These are phyloP conservation scores for Enteromius mattozi DNA, from an alignment of 2,797 vertebrate genomes.

Conservation along the genomic window DNA sequence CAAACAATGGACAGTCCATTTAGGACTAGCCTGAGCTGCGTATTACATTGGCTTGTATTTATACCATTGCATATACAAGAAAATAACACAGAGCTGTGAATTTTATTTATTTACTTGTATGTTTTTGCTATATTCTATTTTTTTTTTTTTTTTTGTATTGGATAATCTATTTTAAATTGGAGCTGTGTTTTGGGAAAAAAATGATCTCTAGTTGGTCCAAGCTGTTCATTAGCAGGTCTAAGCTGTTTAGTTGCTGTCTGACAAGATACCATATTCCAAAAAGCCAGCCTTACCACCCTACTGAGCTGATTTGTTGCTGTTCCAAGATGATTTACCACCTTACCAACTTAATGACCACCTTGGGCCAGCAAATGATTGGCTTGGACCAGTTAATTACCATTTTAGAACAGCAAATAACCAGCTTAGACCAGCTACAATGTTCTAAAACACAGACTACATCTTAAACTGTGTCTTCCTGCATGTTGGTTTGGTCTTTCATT, in stretches of 20 bases:
- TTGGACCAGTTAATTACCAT: background rate
- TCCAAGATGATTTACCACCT: constrained; percentile 6
- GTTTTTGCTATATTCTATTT: background rate
- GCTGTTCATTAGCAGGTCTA: background rate
- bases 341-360: constrained; percentile 17
- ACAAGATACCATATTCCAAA: background rate
- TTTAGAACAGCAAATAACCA: background rate
- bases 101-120: background rate
- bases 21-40: constrained; percentile 8
- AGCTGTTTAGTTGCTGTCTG: background rate
- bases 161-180: background rate
- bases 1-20: constrained; percentile 42
- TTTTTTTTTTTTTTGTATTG: background rate
- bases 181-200: background rate
- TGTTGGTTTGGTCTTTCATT: background rate
- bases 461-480: background rate
- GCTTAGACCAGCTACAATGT: background rate
- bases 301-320: constrained; percentile 13
- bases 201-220: background rate
- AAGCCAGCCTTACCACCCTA: background rate
- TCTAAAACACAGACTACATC: background rate
- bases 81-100: background rate
- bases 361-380: background rate
- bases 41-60: background rate
- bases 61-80: background rate